Evolutionary conservation across 2,113 vertebrate genomes (phyloP).

Genomic region (Pygoscelis adeliae): DNA sequence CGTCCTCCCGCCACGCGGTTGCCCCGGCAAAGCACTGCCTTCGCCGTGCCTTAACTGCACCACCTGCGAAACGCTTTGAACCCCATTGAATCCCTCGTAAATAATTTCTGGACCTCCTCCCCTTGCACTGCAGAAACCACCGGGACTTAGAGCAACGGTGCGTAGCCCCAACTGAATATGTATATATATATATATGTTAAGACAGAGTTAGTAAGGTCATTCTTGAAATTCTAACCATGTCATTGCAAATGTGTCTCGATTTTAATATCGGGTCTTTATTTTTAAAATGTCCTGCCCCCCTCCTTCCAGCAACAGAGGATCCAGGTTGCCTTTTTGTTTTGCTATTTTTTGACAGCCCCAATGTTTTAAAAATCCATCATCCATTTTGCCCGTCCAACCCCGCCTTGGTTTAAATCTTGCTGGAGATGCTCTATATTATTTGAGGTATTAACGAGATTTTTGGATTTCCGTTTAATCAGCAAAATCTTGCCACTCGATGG

Average conservation of each 20-base stretch:
- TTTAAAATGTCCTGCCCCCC: not conserved
- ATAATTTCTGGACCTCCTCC: not conserved
- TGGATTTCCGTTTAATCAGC: constrained; percentile 39
- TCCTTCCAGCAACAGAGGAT: not conserved
- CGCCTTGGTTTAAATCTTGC: not conserved
- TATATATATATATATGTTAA: not conserved
- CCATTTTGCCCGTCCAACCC: not conserved
- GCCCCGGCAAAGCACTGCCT: rapidly evolving
- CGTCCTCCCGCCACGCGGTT: rapidly evolving
- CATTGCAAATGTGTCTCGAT: rapidly evolving
- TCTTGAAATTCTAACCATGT: not conserved
- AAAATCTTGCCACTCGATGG: not conserved
- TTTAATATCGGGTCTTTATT: not conserved
- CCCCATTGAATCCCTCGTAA: not conserved
- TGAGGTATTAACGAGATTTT: not conserved
- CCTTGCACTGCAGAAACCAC: not conserved
- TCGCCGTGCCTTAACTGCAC: not conserved
- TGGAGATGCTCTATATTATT: not conserved
- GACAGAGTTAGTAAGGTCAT: not conserved
- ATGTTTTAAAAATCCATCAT: not conserved
- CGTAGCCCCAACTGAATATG: not conserved
- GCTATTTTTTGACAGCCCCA: not conserved
- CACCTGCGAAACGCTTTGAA: not conserved
- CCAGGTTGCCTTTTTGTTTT: not conserved
- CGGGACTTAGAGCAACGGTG: not conserved